Evolutionary conservation across 2,888 invertebrate species (phyloP).

Genomic region (Pachydiplax longipennis): DNA sequence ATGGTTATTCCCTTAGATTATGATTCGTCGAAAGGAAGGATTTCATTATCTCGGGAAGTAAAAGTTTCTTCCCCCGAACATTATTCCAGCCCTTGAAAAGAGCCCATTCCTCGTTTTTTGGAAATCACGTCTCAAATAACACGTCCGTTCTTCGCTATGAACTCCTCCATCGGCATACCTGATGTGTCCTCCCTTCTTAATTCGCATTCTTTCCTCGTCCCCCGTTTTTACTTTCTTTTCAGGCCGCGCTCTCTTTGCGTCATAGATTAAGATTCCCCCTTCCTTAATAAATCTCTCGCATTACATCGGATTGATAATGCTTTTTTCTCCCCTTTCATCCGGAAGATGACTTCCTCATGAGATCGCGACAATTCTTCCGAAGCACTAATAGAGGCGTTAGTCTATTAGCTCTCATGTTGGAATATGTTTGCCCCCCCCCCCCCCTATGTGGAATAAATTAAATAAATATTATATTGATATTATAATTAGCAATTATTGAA

Average conservation of each 20-base stretch:
- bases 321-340: not conserved
- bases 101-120: not conserved
- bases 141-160: not conserved
- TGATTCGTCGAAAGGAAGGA: too few species aligned
- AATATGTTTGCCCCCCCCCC: too few species aligned
- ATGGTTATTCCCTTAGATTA: too few species aligned
- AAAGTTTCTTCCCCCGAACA: too few species aligned
- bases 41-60: too few species aligned
- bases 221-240: not conserved
- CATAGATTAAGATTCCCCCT: not conserved
- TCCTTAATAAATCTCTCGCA: not conserved
- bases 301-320: not conserved
- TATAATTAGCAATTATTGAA: too few species aligned
- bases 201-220: not conserved
- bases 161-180: not conserved
- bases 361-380: too few species aligned
- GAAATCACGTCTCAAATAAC: not conserved
- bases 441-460: too few species aligned
- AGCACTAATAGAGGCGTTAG: too few species aligned
- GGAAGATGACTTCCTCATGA: not conserved
- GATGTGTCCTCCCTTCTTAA: not conserved
- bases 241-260: not conserved
- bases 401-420: too few species aligned
- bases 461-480: too few species aligned
- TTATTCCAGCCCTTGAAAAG: not conserved